Evolutionary conservation across 2,888 invertebrate species (phyloP).

Genomic region (Drosophila incognita): DNA sequence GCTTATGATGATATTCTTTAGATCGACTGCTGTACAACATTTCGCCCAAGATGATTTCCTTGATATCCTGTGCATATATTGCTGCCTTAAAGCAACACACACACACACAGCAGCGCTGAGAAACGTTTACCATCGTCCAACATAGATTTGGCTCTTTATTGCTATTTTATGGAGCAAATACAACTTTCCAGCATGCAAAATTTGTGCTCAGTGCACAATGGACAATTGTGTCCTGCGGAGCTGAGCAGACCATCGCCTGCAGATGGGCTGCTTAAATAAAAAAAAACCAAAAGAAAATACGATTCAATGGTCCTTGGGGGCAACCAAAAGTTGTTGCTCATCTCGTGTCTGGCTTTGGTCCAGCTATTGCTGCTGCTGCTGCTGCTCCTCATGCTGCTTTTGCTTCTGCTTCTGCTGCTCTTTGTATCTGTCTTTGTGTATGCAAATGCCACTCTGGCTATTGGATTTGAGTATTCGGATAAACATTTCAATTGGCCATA

Average conservation of each 20-base stretch:
- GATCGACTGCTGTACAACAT: slow-evolving; percentile 7
- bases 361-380: slow-evolving; percentile 2
- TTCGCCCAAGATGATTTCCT: slow-evolving; percentile 54
- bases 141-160: slow-evolving; percentile 69
- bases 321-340: slow-evolving; percentile 47
- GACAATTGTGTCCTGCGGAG: slow-evolving; percentile 49
- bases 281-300: slow-evolving; percentile 27
- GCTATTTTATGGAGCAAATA: slow-evolving; percentile 75
- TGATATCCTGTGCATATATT: slow-evolving; percentile 67
- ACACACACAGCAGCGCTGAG: slow-evolving; percentile 25
- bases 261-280: slow-evolving; percentile 34
- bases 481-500: slow-evolving; percentile 77
- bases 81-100: slow-evolving; percentile 46
- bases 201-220: slow-evolving; percentile 61
- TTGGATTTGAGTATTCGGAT: slow-evolving; percentile 75
- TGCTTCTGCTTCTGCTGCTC: background rate
- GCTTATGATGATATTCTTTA: slow-evolving; percentile 63
- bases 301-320: slow-evolving; percentile 30
- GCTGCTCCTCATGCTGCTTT: background rate
- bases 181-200: slow-evolving; percentile 73
- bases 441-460: slow-evolving; percentile 61
- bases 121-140: slow-evolving; percentile 35
- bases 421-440: slow-evolving; percentile 9
- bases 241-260: slow-evolving; percentile 17
- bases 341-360: slow-evolving; percentile 11